Evolutionary conservation across 2,113 vertebrate species (phyloP).

Genomic region (Amphiprion percula): DNA sequence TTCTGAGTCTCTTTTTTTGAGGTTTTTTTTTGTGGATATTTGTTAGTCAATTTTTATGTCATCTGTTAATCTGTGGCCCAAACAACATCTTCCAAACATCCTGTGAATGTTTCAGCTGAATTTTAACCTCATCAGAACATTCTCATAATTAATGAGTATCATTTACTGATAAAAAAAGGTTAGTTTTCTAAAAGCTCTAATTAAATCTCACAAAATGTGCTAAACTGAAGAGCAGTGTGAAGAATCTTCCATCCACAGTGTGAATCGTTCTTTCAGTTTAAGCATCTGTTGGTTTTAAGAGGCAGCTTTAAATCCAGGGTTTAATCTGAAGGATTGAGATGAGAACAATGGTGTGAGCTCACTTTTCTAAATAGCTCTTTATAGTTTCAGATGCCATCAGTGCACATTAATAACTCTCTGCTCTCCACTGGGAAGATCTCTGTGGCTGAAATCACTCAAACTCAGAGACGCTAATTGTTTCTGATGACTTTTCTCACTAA

Average conservation of each 20-base stretch:
- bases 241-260: background rate
- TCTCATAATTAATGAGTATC: too few species aligned
- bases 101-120: too few species aligned
- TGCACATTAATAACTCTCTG: background rate
- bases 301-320: constrained; percentile 4
- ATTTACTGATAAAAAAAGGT: too few species aligned
- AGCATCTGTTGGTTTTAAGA: background rate
- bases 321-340: constrained; percentile 11
- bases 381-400: background rate
- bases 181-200: too few species aligned
- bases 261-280: background rate
- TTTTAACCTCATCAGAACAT: too few species aligned
- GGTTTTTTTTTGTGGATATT: too few species aligned
- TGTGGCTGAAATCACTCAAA: background rate
- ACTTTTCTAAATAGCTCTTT: constrained; percentile 21
- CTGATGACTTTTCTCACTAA: constrained; percentile 3
- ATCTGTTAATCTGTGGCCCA: too few species aligned
- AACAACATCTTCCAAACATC: too few species aligned
- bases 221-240: too few species aligned
- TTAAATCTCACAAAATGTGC: too few species aligned
- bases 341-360: constrained; percentile 4
- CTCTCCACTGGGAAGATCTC: background rate
- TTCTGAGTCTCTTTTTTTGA: too few species aligned
- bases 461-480: constrained; percentile 10
- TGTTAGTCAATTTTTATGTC: too few species aligned